phyloP scores from a whole-genome alignment of 2,888 invertebrate genomes.

The Heliconius ethilla region DNA sequence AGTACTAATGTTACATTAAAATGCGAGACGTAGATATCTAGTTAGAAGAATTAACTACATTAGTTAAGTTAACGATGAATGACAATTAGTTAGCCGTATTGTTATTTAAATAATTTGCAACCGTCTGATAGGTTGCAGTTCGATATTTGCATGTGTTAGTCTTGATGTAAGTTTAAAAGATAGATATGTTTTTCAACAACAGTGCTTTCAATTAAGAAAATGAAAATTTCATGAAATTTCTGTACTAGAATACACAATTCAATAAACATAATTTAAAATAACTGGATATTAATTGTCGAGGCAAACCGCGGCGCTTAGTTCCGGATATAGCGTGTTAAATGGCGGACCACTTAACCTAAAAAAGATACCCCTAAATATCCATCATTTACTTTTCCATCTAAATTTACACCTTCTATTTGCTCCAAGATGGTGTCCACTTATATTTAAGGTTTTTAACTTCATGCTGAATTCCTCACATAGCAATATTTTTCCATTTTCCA shows the following conservation, averaged over 20 bases:
- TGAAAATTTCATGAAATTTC: too few species aligned
- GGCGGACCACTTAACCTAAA: too few species aligned
- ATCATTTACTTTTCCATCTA: background rate
- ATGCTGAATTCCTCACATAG: too few species aligned
- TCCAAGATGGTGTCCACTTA: background rate
- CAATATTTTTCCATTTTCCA: too few species aligned
- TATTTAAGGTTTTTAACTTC: too few species aligned
- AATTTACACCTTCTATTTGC: background rate
- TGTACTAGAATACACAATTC: background rate
- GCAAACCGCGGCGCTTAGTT: too few species aligned
- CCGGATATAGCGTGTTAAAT: too few species aligned
- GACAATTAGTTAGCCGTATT: background rate
- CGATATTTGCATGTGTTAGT: background rate
- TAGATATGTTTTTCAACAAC: too few species aligned
- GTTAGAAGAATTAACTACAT: conserved; percentile 14
- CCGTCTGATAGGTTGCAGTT: conserved; percentile 8
- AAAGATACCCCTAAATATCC: too few species aligned
- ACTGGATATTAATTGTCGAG: background rate
- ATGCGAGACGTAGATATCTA: conserved; percentile 24
- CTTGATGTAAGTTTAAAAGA: background rate
- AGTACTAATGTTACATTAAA: conserved; percentile 9
- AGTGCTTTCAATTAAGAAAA: too few species aligned
- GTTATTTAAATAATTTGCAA: conserved; percentile 24
- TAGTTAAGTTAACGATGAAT: conserved; percentile 14
- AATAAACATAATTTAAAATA: background rate